phyloP scores from a whole-genome alignment of 2,888 invertebrate species.

The Patella caerulea region DNA sequence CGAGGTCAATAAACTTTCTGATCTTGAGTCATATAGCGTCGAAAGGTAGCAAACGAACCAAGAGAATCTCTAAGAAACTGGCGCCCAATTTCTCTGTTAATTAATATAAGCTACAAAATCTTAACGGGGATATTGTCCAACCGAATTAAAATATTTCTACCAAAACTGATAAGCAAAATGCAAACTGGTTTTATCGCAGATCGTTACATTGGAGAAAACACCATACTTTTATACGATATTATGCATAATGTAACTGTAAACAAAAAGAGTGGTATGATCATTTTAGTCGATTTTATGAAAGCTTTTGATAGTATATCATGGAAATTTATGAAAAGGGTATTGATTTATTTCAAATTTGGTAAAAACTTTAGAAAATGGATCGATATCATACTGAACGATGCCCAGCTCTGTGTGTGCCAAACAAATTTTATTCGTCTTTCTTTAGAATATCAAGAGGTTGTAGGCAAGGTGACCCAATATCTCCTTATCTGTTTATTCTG shows the following conservation, averaged over 20 bases:
- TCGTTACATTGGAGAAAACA: slow-evolving; percentile 1
- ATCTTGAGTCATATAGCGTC: not conserved
- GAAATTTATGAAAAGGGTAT: too few relatives aligned
- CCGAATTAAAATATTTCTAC: not conserved
- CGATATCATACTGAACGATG: not conserved
- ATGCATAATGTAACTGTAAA: not conserved
- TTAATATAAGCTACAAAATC: not conserved
- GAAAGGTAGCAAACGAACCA: not conserved
- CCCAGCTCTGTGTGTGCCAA: not conserved
- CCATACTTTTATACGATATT: not conserved
- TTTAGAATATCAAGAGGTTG: not conserved
- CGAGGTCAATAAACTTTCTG: not conserved
- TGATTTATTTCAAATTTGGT: not conserved
- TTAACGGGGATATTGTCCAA: not conserved
- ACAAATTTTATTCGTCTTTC: not conserved
- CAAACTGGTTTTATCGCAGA: not conserved
- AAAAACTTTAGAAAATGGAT: not conserved
- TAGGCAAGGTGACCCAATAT: slow-evolving; percentile 3
- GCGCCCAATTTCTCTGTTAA: not conserved
- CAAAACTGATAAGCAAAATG: not conserved
- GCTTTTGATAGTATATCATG: too few relatives aligned
- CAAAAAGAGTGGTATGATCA: not conserved
- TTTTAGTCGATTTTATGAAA: not conserved
- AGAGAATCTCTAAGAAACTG: not conserved
- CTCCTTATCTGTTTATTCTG: not conserved